Conservation (phyloP, 2,888 invertebrate species). For the Dicyrtoma fusca region DNA sequence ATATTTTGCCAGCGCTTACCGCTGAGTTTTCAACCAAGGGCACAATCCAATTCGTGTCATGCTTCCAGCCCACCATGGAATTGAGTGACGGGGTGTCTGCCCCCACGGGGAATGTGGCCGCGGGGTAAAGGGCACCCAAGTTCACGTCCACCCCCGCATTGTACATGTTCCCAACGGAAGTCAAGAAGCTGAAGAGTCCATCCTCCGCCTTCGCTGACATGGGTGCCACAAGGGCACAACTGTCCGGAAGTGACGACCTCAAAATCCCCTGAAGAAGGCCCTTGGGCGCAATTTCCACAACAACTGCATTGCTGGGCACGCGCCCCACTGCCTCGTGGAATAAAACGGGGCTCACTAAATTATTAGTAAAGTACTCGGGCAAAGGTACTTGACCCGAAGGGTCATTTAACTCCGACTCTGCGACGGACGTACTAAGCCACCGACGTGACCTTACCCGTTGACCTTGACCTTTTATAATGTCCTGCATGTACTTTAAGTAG, state of each 20-base stretch:
- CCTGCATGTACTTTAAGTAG: not conserved
- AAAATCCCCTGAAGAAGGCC: conserved; percentile 65
- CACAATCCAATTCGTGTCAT: conserved; percentile 63
- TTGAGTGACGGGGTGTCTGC: conserved; percentile 83
- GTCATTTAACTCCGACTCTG: conserved; percentile 75
- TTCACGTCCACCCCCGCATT: conserved; percentile 75
- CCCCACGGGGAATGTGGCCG: conserved; percentile 79
- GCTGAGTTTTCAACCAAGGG: conserved; percentile 61
- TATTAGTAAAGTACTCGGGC: conserved; percentile 87
- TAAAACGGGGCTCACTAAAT: conserved; percentile 72
- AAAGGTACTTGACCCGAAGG: conserved; percentile 70
- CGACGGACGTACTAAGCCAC: conserved; percentile 88
- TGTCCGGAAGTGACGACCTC: conserved; percentile 61
- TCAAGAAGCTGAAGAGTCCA: conserved; percentile 30
- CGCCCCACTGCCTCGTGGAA: conserved; percentile 67
- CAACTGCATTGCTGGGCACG: conserved; percentile 64
- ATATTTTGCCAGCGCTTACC: no score
- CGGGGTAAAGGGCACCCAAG: conserved; percentile 75
- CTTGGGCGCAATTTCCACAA: conserved; percentile 66
- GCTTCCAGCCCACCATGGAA: conserved; percentile 86
- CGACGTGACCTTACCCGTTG: conserved; percentile 66
- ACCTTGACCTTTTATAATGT: conserved; percentile 5
- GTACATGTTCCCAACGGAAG: conserved; percentile 65
- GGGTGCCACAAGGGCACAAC: conserved; percentile 10
- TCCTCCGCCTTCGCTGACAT: conserved; percentile 34